phyloP scores from a whole-genome alignment of 1,140 invertebrate species.

The Megalonaias nervosa region DNA sequence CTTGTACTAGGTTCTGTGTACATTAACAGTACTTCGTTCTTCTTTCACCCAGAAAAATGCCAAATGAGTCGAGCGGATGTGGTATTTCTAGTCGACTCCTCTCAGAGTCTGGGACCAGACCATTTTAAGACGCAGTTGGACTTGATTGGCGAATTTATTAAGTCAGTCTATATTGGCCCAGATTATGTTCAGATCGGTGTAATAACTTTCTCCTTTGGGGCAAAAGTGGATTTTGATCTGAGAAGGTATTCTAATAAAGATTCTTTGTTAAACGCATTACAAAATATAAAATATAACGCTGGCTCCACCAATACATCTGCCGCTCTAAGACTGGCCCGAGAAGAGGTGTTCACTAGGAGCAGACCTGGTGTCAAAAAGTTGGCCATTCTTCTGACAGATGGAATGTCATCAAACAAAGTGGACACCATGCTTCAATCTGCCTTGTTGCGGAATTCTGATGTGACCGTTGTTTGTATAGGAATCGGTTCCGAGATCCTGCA shows the following conservation, averaged over 20 bases:
- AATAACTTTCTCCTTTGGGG: slow-evolving; percentile 12
- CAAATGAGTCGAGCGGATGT: slow-evolving; percentile 11
- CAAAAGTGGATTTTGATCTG: slow-evolving; percentile 3
- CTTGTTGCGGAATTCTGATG: background rate
- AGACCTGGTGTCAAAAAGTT: background rate
- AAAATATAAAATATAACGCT: slow-evolving; percentile 10
- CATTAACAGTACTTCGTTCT: too few species aligned
- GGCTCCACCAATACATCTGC: slow-evolving; percentile 5
- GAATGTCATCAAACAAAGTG: slow-evolving; percentile 4
- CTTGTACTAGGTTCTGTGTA: too few species aligned
- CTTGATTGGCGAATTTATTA: slow-evolving; percentile 19
- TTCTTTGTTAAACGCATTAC: slow-evolving; percentile 14
- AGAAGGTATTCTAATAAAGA: background rate
- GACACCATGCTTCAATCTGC: background rate
- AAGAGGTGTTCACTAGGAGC: background rate
- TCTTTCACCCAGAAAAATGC: slow-evolving; percentile 1
- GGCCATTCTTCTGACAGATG: slow-evolving; percentile 16
- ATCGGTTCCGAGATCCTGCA: background rate
- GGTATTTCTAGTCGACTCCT: slow-evolving; percentile 15
- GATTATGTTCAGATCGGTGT: slow-evolving; percentile 7
- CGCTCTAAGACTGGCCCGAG: background rate
- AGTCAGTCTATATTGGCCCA: slow-evolving; percentile 5
- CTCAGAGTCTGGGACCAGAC: slow-evolving; percentile 10
- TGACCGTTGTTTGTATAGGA: slow-evolving; percentile 6
- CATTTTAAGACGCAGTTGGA: slow-evolving; percentile 18